Base-by-base conservation (phyloP, 23 tunicate genomes). In the Ascidia mentula region DNA sequence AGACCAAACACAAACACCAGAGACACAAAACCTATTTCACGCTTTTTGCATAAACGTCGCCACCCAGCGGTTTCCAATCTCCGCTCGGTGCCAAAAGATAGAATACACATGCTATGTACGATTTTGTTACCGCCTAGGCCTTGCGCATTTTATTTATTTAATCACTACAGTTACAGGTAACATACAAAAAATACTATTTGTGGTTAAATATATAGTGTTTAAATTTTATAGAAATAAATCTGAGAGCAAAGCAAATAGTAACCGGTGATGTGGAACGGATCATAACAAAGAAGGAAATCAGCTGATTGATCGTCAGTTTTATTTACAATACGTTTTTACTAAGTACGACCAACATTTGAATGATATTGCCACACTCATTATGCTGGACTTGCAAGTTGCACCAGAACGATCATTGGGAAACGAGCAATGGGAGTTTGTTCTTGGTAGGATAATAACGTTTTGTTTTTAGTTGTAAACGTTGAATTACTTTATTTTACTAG, bases 361-460 rank as follows among this genome's bases (percentile, higher is more conserved):
- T 6, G 65, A 1, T 53, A 20, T 20, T 53, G 13, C 13, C 1
- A 5, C 1, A 28, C 38, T 4, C n/a, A 65, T 15, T 30, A 89
- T 89, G 95, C 45, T 89, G 26, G 95, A 89, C 74, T 61, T 89
- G 22, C 79, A 79, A 72, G 95, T 89, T 13, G 59, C 73, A 9
- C 96, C 96, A 28, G 96, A 85, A 45, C 60, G 82, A 31, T 90
- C 96, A 28, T 34, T 90, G 34, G 89, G 87, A 37, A 85, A 85
- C 71, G 96, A 90, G 40, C 86, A 85, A 81, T 90, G 89, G 96
- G 82, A 76, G 26, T 85, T 90, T 85, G 60, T 77, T 15, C 89
- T 90, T 36, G 97, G 93, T 73, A 34, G 33, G 89, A n/a, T n/a
- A n/a, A n/a, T n/a, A n/a, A n/a, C 79, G 20, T 72, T 72, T 15